phyloP scores from a whole-genome alignment of 2,113 vertebrate species.

The human (Homo sapiens) region DNA sequence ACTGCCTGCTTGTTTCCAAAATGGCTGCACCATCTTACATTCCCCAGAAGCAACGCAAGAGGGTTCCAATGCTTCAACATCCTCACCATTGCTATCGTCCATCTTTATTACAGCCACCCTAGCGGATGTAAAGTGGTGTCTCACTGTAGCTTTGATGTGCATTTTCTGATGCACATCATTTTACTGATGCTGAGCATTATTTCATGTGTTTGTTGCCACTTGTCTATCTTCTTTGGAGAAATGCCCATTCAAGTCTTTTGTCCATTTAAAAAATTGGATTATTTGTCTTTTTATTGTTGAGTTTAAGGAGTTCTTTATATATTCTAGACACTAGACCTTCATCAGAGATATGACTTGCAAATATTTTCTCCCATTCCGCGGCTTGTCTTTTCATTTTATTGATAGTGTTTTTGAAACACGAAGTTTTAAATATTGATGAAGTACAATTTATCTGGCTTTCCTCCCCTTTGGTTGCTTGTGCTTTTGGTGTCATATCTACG shows the following conservation, averaged over 20 bases:
- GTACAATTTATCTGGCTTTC: background rate
- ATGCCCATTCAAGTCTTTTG: background rate
- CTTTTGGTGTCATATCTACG: background rate
- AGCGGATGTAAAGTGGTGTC: background rate
- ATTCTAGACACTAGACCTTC: background rate
- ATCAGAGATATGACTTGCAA: background rate
- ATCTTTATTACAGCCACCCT: background rate
- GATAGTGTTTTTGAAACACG: background rate
- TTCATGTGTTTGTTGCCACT: background rate
- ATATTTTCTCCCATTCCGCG: background rate
- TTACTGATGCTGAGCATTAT: background rate
- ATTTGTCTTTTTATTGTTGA: background rate
- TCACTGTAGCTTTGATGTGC: background rate
- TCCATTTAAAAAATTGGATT: background rate
- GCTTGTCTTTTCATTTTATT: background rate
- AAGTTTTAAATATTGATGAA: background rate
- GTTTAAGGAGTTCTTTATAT: background rate
- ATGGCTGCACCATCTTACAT: background rate
- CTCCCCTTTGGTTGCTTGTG: background rate
- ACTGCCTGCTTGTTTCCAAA: background rate
- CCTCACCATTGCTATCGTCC: background rate
- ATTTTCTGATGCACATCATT: background rate
- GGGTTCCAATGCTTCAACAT: background rate
- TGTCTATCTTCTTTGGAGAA: background rate
- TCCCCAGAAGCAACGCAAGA: background rate